Conservation (phyloP, 1,140 invertebrate species). For the Papilio aristodemus region DNA sequence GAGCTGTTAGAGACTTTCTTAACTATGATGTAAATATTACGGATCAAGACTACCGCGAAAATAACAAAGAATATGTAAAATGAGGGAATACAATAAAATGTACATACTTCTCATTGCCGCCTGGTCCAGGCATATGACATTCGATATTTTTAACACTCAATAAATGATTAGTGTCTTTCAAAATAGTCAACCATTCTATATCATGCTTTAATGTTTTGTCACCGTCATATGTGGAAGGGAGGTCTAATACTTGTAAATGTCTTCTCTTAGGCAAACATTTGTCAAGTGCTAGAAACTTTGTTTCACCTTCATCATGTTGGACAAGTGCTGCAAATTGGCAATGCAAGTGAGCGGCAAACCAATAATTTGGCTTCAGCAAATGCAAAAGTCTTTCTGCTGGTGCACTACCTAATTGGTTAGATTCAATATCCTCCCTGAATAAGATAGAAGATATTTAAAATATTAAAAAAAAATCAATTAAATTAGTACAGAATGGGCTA, state of each 20-base stretch:
- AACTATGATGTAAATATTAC: too few species aligned
- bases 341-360: slow-evolving; percentile 99
- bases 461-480: too few species aligned
- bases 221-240: slow-evolving; percentile 80
- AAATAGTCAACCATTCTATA: slow-evolving; percentile 95
- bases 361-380: slow-evolving; percentile 91
- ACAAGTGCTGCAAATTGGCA: slow-evolving; percentile 96
- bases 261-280: slow-evolving; percentile 95
- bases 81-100: slow-evolving; percentile 5
- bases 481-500: too few species aligned
- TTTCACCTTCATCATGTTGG: slow-evolving; percentile 83
- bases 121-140: slow-evolving; percentile 90
- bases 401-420: slow-evolving; percentile 90
- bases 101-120: slow-evolving; percentile 83
- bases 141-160: slow-evolving; percentile 85
- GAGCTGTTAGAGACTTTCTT: too few species aligned
- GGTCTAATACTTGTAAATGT: slow-evolving; percentile 85
- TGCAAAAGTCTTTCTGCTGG: slow-evolving; percentile 90
- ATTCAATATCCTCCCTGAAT: slow-evolving; percentile 89
- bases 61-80: slow-evolving; percentile 34
- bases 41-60: too few species aligned
- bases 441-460: neutral
- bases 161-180: slow-evolving; percentile 94
- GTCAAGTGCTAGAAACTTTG: slow-evolving; percentile 97
- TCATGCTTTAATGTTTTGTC: slow-evolving; percentile 89